phyloP scores from a whole-genome alignment of 1,140 invertebrate genomes.

The Carcinoscorpius rotundicauda region DNA sequence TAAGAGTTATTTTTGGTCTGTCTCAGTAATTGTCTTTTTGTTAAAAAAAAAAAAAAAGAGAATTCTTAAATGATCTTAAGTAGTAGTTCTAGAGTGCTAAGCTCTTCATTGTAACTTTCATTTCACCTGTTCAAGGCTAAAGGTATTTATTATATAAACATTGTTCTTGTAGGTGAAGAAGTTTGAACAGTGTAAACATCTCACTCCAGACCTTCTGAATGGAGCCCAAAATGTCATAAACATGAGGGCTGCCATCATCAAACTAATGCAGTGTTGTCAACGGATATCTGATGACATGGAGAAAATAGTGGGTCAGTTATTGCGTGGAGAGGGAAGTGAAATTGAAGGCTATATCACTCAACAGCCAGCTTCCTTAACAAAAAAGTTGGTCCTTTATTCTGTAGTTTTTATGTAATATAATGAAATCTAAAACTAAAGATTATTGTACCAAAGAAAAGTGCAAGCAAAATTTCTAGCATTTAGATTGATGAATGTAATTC shows the following conservation, averaged over 20 bases:
- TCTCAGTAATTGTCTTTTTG: too few relatives aligned
- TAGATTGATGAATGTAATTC: not conserved
- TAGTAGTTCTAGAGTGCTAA: constrained; percentile 1
- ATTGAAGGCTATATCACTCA: constrained; percentile 31
- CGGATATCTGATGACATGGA: constrained; percentile 36
- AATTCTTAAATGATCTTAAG: not conserved
- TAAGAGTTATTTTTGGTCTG: too few relatives aligned
- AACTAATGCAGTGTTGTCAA: constrained; percentile 40
- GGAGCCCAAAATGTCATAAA: constrained; percentile 36
- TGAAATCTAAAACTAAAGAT: too few relatives aligned
- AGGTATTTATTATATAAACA: not conserved
- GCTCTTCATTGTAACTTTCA: not conserved
- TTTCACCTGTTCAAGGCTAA: constrained; percentile 3
- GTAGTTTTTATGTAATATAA: not conserved
- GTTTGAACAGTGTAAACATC: constrained; percentile 29
- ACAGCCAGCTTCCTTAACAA: constrained; percentile 35
- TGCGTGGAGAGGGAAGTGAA: constrained; percentile 21
- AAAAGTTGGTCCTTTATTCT: constrained; percentile 25
- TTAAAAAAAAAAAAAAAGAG: too few relatives aligned
- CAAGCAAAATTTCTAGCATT: not conserved
- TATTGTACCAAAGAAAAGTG: constrained; percentile 1
- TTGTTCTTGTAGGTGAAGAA: constrained; percentile 28
- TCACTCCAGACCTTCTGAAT: constrained; percentile 34
- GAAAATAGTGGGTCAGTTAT: constrained; percentile 33
- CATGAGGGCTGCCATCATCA: constrained; percentile 33